Conservation (phyloP, 2,888 invertebrate genomes). For the Argynnis bischoffii region DNA sequence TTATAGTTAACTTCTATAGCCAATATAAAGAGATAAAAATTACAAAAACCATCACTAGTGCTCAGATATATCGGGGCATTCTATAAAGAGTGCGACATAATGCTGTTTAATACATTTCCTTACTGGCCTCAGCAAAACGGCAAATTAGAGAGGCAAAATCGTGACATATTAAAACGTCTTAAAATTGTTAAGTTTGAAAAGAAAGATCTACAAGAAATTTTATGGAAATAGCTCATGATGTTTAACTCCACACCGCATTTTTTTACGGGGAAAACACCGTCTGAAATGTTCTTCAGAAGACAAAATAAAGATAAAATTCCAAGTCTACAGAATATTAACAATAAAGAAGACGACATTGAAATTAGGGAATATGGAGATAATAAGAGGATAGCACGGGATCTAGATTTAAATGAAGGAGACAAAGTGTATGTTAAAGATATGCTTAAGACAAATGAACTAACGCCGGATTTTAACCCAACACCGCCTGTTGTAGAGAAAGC, state of each 20-base stretch:
- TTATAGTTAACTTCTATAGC: no score
- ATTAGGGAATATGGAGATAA: conserved; percentile 26
- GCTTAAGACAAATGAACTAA: conserved; percentile 31
- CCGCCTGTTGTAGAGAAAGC: no score
- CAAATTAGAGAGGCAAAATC: conserved; percentile 47
- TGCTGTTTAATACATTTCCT: conserved; percentile 40
- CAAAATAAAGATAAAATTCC: conserved; percentile 45
- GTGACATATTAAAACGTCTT: conserved; percentile 44
- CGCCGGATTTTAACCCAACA: conserved; percentile 23
- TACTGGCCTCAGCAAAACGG: conserved; percentile 48
- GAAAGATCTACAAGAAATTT: conserved; percentile 23
- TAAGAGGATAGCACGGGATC: conserved; percentile 25
- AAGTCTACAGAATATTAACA: conserved; percentile 10
- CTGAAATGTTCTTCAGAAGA: conserved; percentile 43
- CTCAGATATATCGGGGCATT: no score
- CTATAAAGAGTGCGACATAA: conserved; percentile 38
- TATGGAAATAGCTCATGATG: conserved; percentile 29
- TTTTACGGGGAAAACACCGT: conserved; percentile 45
- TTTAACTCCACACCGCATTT: conserved; percentile 45
- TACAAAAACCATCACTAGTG: no score
- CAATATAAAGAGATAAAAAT: no score
- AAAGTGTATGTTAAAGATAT: conserved; percentile 34
- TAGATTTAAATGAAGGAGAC: no score
- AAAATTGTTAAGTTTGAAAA: conserved; percentile 39
- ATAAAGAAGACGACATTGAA: conserved; percentile 26